phyloP scores from a whole-genome alignment of 1,140 invertebrate genomes.

The Rhyacophila brunnea region DNA sequence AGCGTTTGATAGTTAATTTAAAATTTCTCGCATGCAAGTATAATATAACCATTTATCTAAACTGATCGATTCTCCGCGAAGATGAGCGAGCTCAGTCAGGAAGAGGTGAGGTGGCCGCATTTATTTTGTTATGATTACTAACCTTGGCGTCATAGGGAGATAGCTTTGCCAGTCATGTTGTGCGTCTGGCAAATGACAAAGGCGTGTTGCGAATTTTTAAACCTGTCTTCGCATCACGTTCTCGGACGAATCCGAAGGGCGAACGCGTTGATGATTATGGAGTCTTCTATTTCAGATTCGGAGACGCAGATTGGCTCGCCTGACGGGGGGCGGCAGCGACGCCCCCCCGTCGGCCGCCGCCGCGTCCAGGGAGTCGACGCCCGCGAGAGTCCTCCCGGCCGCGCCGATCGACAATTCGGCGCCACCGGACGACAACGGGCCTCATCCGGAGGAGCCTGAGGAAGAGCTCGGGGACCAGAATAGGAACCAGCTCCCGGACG shows the following conservation, averaged over 20 bases:
- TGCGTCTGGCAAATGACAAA: slow-evolving; percentile 23
- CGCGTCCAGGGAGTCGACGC: slow-evolving; percentile 27
- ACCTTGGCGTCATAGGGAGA: slow-evolving; percentile 24
- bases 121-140: slow-evolving; percentile 29
- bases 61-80: neutral
- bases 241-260: too few relatives aligned
- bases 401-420: slow-evolving; percentile 39
- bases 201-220: slow-evolving; percentile 2
- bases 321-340: slow-evolving; percentile 18
- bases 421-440: slow-evolving; percentile 37
- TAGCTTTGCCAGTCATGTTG: slow-evolving; percentile 26
- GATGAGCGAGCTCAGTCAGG: slow-evolving; percentile 76
- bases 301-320: slow-evolving; percentile 30
- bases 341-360: neutral
- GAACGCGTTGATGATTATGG: too few relatives aligned
- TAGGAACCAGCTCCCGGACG: slow-evolving; percentile 10
- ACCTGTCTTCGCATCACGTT: too few relatives aligned
- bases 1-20: neutral
- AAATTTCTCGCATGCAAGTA: too few relatives aligned
- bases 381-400: slow-evolving; percentile 43
- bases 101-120: slow-evolving; percentile 61
- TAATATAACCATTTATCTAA: too few relatives aligned
- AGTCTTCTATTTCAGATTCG: slow-evolving; percentile 26
- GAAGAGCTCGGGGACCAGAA: neutral
- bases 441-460: neutral